These are phyloP conservation scores for Trissolcus basalis DNA, from an alignment of 1,140 invertebrate genomes.

Conservation along the genomic window DNA sequence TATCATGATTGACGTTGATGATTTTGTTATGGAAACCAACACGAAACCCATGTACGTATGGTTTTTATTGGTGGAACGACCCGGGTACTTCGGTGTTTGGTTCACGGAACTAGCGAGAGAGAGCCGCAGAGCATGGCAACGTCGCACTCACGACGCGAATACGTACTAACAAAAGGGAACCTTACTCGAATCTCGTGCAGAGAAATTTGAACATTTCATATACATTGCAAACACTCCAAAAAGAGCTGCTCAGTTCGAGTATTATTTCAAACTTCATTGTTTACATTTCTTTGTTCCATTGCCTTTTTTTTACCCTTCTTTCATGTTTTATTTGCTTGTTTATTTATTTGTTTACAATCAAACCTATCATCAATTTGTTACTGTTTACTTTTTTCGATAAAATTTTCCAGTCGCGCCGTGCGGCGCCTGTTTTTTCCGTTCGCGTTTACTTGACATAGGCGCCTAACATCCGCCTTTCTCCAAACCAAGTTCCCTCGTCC, in stretches of 20 bases:
- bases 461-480: slow-evolving; percentile 51
- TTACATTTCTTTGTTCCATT: no score
- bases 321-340: no score
- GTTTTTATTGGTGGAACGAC: slow-evolving; percentile 37
- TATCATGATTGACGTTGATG: neutral
- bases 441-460: slow-evolving; percentile 26
- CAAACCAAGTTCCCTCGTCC: slow-evolving; percentile 33
- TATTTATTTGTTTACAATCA: no score
- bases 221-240: no score
- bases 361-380: no score
- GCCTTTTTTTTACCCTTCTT: no score
- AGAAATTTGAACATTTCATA: no score
- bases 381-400: no score
- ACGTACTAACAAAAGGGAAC: slow-evolving; percentile 51
- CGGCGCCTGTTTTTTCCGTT: slow-evolving; percentile 23
- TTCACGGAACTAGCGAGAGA: slow-evolving; percentile 5
- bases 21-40: slow-evolving; percentile 28
- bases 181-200: slow-evolving; percentile 32
- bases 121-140: slow-evolving; percentile 32
- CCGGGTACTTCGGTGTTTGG: slow-evolving; percentile 10
- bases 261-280: no score
- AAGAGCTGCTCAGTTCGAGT: no score
- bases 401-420: slow-evolving; percentile 2
- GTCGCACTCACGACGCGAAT: slow-evolving; percentile 39
- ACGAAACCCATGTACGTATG: slow-evolving; percentile 5